phyloP scores from a whole-genome alignment of 1,140 invertebrate genomes.

The Physella acuta region DNA sequence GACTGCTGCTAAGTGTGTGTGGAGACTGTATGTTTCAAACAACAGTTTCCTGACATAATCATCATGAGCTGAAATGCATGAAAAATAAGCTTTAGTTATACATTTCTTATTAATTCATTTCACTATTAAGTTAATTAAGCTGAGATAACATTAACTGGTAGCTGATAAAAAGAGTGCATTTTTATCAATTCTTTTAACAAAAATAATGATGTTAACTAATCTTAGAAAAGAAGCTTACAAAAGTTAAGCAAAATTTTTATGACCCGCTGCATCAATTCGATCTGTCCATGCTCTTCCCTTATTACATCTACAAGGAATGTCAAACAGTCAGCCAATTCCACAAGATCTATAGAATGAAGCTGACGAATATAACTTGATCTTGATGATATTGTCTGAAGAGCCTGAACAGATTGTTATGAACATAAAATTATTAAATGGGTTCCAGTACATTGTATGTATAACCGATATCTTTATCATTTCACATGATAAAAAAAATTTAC shows the following conservation, averaged over 20 bases:
- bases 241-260: slow-evolving; percentile 15
- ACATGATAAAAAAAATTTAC: neutral
- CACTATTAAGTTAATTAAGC: too few relatives aligned
- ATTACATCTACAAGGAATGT: slow-evolving; percentile 17
- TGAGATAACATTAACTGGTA: too few relatives aligned
- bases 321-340: slow-evolving; percentile 15
- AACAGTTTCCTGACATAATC: slow-evolving; percentile 40
- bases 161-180: neutral
- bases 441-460: neutral
- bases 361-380: slow-evolving; percentile 7
- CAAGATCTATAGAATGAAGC: slow-evolving; percentile 3
- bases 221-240: slow-evolving; percentile 20
- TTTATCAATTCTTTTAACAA: neutral
- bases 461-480: neutral
- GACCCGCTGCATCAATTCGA: neutral
- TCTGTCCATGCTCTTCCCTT: slow-evolving; percentile 1
- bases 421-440: neutral
- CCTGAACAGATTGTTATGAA: neutral
- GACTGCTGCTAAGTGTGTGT: slow-evolving; percentile 36
- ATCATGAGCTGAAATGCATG: slow-evolving; percentile 38
- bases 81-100: too few relatives aligned
- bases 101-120: too few relatives aligned
- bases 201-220: neutral
- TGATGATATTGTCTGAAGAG: slow-evolving; percentile 5
- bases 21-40: slow-evolving; percentile 44